phyloP scores from a whole-genome alignment of 1,140 invertebrate genomes.

The Macrobrachium rosenbergii region DNA sequence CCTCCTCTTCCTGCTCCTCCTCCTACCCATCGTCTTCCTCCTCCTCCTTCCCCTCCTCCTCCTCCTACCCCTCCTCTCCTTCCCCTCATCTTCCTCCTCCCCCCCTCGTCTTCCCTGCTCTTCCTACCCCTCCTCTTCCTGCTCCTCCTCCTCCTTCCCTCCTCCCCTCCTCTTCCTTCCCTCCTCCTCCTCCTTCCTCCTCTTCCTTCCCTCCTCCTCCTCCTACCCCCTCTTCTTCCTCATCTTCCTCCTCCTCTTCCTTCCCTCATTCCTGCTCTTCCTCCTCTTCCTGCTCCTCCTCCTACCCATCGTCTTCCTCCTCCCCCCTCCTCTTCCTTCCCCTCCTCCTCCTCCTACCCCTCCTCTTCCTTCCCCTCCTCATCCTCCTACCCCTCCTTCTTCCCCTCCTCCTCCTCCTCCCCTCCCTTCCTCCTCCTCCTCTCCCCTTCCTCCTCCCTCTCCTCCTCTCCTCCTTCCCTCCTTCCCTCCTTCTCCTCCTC shows the following conservation, averaged over 20 bases:
- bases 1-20: neutral
- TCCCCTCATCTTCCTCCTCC: neutral
- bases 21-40: neutral
- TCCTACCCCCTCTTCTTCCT: neutral
- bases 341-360: neutral
- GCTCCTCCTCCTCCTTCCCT: neutral
- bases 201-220: neutral
- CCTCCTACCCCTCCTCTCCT: neutral
- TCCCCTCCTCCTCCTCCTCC: neutral
- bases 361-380: neutral
- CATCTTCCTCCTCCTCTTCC: too few species aligned
- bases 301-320: neutral
- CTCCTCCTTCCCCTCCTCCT: neutral
- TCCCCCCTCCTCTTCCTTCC: constrained; percentile 2
- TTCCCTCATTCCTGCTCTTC: neutral
- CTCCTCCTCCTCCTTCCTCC: neutral
- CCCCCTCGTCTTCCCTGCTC: neutral
- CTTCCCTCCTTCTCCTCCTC: neutral
- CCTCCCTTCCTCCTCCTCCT: neutral
- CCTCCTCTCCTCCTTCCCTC: neutral
- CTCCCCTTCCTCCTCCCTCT: neutral
- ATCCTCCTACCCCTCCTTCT: neutral
- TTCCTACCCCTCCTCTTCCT: neutral
- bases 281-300: too few species aligned
- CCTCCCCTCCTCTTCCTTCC: neutral